Conservation (phyloP, 2,113 vertebrate genomes). For the Phoxinus phoxinus region DNA sequence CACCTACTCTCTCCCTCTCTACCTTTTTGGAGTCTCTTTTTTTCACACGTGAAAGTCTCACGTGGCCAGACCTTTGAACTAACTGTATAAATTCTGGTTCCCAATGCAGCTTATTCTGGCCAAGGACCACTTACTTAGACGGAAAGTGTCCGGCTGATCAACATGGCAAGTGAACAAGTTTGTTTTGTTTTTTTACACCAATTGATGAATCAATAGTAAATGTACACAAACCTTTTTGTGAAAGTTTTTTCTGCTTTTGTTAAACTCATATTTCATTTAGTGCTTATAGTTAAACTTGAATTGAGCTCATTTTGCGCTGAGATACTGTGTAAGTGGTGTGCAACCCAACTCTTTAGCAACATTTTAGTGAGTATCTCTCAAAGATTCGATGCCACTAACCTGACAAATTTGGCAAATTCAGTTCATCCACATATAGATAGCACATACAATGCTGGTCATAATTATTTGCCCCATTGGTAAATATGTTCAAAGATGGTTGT, state of each 20-base stretch:
- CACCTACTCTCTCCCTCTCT: background rate
- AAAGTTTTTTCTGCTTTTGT: background rate
- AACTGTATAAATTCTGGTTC: background rate
- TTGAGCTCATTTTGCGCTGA: background rate
- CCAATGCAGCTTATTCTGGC: background rate
- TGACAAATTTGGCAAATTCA: background rate
- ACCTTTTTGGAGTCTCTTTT: background rate
- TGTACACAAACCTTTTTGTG: background rate
- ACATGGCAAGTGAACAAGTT: background rate
- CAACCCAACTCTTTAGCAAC: too few relatives aligned
- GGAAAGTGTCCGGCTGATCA: background rate
- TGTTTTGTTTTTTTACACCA: background rate
- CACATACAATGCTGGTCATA: too few relatives aligned
- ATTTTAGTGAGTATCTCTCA: too few relatives aligned
- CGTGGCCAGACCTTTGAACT: conserved; percentile 5
- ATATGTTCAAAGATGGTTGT: too few relatives aligned
- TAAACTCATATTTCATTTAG: background rate
- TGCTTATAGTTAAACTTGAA: background rate
- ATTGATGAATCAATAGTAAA: conserved; percentile 1
- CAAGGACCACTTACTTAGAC: conserved; percentile 2
- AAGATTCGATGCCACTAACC: too few relatives aligned
- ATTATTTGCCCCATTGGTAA: too few relatives aligned
- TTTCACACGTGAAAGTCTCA: background rate
- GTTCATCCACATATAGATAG: background rate
- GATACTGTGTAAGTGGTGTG: background rate